A percentile compares a stretch with the other conserved stretches of the same genome.
Evolutionary conservation across 2,888 invertebrate species (phyloP).

Genomic region (Hipparchia sbordonii): DNA sequence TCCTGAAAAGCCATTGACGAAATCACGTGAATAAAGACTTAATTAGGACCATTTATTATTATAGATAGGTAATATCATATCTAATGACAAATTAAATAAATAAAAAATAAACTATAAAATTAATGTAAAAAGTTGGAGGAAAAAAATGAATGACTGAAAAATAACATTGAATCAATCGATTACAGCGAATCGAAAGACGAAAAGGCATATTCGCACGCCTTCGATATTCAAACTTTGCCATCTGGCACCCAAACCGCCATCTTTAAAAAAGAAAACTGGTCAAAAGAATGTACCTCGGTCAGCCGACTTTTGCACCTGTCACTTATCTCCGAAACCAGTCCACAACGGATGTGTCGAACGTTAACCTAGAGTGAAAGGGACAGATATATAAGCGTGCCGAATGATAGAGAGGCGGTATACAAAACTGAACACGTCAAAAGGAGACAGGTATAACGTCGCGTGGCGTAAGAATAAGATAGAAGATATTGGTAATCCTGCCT

Average conservation of each 20-base stretch:
- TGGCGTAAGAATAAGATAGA: conserved; percentile 59
- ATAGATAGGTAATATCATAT: too few relatives aligned
- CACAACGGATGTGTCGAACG: conserved; percentile 67
- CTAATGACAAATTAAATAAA: too few relatives aligned
- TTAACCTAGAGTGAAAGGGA: conserved; percentile 63
- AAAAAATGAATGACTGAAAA: too few relatives aligned
- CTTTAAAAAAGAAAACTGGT: conserved; percentile 52
- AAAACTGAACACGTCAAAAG: conserved; percentile 28
- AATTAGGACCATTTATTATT: too few relatives aligned
- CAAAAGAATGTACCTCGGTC: conserved; percentile 61
- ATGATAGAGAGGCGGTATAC: conserved; percentile 37
- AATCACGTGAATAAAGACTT: too few relatives aligned
- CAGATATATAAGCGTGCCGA: conserved; percentile 52
- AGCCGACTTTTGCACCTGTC: conserved; percentile 71
- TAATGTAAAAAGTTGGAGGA: too few relatives aligned
- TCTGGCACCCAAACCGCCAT: conserved; percentile 35
- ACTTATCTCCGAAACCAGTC: conserved; percentile 59
- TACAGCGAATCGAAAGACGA: conserved; percentile 23
- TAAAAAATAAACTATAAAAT: too few relatives aligned
- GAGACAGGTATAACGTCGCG: conserved; percentile 56
- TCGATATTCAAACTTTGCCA: conserved; percentile 27
- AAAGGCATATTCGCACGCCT: conserved; percentile 24
- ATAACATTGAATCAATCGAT: conserved; percentile 9
- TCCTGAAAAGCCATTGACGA: too few relatives aligned
- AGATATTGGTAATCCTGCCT: conserved; percentile 49